Percentiles rank a stretch among this genome's conserved stretches.
phyloP scores from a whole-genome alignment of 2,888 invertebrate species.

The Pyrochroa serraticornis region DNA sequence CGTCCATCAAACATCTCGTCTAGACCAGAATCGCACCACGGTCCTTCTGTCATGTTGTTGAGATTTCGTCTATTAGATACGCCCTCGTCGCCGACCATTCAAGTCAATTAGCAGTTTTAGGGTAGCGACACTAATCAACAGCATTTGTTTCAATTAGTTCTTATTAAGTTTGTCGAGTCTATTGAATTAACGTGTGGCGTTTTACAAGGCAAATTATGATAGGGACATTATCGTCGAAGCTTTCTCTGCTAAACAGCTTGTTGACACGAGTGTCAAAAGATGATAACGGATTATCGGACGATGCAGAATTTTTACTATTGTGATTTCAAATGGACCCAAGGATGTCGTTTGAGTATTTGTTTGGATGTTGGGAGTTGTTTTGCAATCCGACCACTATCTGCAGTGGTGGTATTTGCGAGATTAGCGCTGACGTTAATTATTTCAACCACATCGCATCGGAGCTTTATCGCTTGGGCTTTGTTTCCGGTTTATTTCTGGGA shows the following conservation, averaged over 20 bases:
- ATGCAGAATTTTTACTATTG: no score
- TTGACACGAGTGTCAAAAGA: neutral
- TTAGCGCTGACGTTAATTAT: constrained; percentile 34
- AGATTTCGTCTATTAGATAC: no score
- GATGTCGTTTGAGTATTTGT: no score
- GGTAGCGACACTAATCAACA: constrained; percentile 23
- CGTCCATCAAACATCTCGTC: no score
- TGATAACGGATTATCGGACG: neutral
- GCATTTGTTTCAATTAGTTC: constrained; percentile 42
- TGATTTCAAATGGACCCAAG: no score
- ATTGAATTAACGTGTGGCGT: constrained; percentile 35
- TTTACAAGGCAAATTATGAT: constrained; percentile 28
- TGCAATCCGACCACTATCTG: neutral
- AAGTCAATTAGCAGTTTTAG: neutral
- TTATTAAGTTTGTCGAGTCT: constrained; percentile 31
- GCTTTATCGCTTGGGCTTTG: constrained; percentile 35
- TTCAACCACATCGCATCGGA: constrained; percentile 36
- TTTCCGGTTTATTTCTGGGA: constrained; percentile 34
- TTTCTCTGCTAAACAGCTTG: neutral
- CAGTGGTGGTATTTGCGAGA: constrained; percentile 22
- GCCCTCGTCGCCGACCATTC: no score
- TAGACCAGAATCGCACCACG: no score
- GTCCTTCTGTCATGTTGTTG: no score
- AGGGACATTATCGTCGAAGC: constrained; percentile 9
- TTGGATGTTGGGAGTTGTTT: no score